Base-by-base conservation (phyloP, 2,888 invertebrate genomes). In the Tetranychus truncatus region DNA sequence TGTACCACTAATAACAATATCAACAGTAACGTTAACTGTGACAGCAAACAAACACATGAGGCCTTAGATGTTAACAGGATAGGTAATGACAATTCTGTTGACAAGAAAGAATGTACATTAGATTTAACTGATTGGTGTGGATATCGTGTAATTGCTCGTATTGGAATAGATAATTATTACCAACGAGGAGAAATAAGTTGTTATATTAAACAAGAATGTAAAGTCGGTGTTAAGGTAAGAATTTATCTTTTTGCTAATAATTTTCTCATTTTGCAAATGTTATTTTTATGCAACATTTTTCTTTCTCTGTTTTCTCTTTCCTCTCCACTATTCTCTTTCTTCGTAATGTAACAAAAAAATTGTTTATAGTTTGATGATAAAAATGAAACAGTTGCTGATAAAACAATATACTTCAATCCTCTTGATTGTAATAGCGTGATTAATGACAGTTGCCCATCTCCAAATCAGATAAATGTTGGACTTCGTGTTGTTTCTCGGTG, bases 401-500 rank as follows among this genome's bases (percentile, higher is more conserved):
- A 46, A 46, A 9, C 21, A 15, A n/a, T 72, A 9, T 72, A 72
- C 45, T 72, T 21, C 24, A 24, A 72, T 24, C 72, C 44, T 7
- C n/a, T 34, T 18, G n/a, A n/a, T n/a, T 21, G n/a, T 11, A 44
- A 8, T 24, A 24, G 24, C n/a, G 9, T 21, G 8, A 72, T 72
- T 9, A 72, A 24, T n/a, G 72, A 72, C 21, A 44, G 44, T 72
- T 46, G 73, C 34, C 73, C 73, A 24, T 55, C 46, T 18, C 65
- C 65, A 8, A 24, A 45, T 15, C 73, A 55, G 20, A 55, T 73
- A 7, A n/a, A 8, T 11, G 6, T 55, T 55, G 46, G 20, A 8
- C 65, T 73, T 20, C 7, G n/a, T 21, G 24, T 73, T 55, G 73
- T 55, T 9, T 73, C 45, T 15, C 74, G 74, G 21, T 74, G 74